phyloP scores from a whole-genome alignment of 2,797 vertebrate species.

The Eulemur rubriventer region DNA sequence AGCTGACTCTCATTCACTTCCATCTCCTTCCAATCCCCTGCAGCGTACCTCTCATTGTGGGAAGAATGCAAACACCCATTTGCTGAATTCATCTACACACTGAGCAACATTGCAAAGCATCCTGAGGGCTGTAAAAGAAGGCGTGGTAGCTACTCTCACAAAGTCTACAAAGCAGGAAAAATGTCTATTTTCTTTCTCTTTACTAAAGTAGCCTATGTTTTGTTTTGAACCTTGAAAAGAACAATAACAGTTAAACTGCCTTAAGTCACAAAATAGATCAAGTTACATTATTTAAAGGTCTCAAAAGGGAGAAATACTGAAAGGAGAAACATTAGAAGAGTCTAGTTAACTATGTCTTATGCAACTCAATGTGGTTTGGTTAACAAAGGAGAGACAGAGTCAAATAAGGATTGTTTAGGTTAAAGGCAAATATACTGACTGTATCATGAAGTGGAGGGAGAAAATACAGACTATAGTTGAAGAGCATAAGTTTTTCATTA shows the following conservation, averaged over 20 bases:
- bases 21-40: neutral
- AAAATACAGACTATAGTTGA: neutral
- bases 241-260: neutral
- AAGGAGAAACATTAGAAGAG: constrained; percentile 8
- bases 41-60: neutral
- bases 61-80: neutral
- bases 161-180: neutral
- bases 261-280: constrained; percentile 47
- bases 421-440: neutral
- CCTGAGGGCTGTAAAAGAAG: neutral
- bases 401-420: neutral
- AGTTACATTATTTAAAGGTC: constrained; percentile 41
- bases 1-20: neutral
- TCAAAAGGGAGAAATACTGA: neutral
- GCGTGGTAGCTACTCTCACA: neutral
- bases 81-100: neutral
- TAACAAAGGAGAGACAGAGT: constrained; percentile 36
- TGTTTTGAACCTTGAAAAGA: constrained; percentile 38
- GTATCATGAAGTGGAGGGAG: neutral
- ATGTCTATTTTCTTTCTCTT: neutral
- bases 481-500: neutral
- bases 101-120: neutral
- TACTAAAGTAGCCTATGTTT: neutral
- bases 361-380: neutral
- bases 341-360: neutral